Percentiles rank a stretch among this genome's conserved stretches.
Conservation (phyloP, 2,113 vertebrate genomes). For the Carettochelys insculpta region DNA sequence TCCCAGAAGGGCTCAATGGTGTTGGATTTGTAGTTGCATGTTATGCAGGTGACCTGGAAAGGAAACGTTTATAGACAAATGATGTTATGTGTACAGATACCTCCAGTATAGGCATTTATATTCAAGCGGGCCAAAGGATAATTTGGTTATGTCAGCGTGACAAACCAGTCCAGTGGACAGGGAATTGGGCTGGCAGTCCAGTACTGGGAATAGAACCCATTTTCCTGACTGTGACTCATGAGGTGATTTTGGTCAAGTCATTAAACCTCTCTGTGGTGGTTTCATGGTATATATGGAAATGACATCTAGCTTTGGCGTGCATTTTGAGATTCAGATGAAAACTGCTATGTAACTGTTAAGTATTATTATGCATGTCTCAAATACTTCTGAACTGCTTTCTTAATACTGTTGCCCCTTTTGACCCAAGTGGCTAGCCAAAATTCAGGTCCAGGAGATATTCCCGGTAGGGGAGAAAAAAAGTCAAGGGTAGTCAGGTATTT, state of each 20-base stretch:
- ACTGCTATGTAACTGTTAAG: not conserved
- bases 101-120: not conserved
- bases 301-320: not conserved
- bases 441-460: not conserved
- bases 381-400: not conserved
- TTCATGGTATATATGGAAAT: not conserved
- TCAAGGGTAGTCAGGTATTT: not conserved
- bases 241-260: not conserved
- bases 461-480: not conserved
- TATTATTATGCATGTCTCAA: not conserved
- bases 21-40: conserved; percentile 98
- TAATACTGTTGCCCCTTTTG: not conserved
- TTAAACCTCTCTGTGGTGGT: not conserved
- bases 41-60: conserved; percentile 93
- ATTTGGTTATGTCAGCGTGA: not conserved
- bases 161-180: rapidly evolving
- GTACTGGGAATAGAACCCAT: too few species aligned
- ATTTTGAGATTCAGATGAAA: not conserved
- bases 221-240: not conserved
- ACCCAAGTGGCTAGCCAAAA: not conserved
- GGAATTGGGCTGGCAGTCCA: not conserved
- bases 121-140: not conserved
- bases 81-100: not conserved
- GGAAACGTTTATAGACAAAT: conserved; percentile 11
- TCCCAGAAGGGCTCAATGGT: conserved; percentile 99